These are phyloP conservation scores for Adoxophyes honmai DNA, from an alignment of 1,140 invertebrate genomes.

Conservation along the genomic window DNA sequence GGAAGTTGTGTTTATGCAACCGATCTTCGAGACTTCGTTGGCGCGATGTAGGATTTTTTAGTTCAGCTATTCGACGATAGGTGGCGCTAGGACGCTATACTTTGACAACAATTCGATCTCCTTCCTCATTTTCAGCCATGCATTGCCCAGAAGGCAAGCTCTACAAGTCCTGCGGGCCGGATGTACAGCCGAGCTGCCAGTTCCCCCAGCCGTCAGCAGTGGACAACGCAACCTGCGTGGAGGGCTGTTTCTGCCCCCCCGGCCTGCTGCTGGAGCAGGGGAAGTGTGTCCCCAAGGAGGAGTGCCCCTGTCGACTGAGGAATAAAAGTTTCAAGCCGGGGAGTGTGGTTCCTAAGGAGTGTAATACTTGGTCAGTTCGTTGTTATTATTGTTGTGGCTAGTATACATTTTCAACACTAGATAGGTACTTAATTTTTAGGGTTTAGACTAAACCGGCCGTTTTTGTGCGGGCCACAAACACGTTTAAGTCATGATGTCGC, in stretches of 20 bases:
- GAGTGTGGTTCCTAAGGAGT: constrained; percentile 85
- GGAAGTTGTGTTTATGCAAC: too few species aligned
- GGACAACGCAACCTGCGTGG: constrained; percentile 81
- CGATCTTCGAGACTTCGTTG: too few species aligned
- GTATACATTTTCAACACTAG: too few species aligned
- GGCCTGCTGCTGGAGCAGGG: constrained; percentile 84
- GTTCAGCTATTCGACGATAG: too few species aligned
- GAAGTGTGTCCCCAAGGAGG: constrained; percentile 82
- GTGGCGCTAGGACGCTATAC: too few species aligned
- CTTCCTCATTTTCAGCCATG: constrained; percentile 78
- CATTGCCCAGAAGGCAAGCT: constrained; percentile 82
- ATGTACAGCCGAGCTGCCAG: constrained; percentile 73
- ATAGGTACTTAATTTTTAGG: too few species aligned
- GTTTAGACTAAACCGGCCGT: too few species aligned
- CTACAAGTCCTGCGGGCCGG: constrained; percentile 84
- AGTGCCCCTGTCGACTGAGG: constrained; percentile 89
- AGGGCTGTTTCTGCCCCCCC: constrained; percentile 91
- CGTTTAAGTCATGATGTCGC: too few species aligned
- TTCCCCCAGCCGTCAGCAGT: constrained; percentile 36
- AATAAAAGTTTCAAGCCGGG: constrained; percentile 88
- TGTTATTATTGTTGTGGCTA: too few species aligned
- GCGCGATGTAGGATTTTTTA: too few species aligned
- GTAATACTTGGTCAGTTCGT: constrained; percentile 90
- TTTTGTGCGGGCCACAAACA: too few species aligned
- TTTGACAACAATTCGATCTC: too few species aligned